phyloP scores from a whole-genome alignment of 1,140 invertebrate genomes.

The Maconellicoccus hirsutus region DNA sequence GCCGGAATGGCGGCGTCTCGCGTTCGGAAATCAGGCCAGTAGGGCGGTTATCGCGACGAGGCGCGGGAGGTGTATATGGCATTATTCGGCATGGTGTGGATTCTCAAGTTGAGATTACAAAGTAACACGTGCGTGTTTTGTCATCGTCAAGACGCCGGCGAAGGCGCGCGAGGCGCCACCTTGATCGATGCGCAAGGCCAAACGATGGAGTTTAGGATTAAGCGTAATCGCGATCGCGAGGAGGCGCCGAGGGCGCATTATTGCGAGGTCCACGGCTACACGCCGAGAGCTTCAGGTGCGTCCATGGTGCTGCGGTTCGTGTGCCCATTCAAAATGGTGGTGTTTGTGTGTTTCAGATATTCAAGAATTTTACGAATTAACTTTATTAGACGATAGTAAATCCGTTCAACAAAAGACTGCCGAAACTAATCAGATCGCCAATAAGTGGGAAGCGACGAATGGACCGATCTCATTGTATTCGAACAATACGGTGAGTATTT shows the following conservation, averaged over 20 bases:
- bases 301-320: constrained; percentile 7
- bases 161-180: constrained; percentile 25
- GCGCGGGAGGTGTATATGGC: constrained; percentile 50
- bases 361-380: constrained; percentile 97
- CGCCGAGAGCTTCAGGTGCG: constrained; percentile 45
- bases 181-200: not conserved
- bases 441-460: constrained; percentile 78
- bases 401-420: constrained; percentile 88
- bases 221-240: constrained; percentile 30
- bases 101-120: constrained; percentile 60
- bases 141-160: constrained; percentile 35
- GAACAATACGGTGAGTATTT: constrained; percentile 53
- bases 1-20: not conserved
- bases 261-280: constrained; percentile 48
- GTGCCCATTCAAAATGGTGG: no score
- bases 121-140: constrained; percentile 58
- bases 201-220: not conserved
- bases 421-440: constrained; percentile 89
- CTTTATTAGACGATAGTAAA: constrained; percentile 88
- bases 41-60: constrained; percentile 19
- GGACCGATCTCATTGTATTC: constrained; percentile 48
- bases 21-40: not conserved
- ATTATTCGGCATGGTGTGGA: constrained; percentile 73
- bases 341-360: constrained; percentile 69
- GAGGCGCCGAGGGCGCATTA: constrained; percentile 38